These are phyloP conservation scores for Phymorhynchus buccinoides DNA, from an alignment of 1,140 invertebrate species.

Conservation along the genomic window DNA sequence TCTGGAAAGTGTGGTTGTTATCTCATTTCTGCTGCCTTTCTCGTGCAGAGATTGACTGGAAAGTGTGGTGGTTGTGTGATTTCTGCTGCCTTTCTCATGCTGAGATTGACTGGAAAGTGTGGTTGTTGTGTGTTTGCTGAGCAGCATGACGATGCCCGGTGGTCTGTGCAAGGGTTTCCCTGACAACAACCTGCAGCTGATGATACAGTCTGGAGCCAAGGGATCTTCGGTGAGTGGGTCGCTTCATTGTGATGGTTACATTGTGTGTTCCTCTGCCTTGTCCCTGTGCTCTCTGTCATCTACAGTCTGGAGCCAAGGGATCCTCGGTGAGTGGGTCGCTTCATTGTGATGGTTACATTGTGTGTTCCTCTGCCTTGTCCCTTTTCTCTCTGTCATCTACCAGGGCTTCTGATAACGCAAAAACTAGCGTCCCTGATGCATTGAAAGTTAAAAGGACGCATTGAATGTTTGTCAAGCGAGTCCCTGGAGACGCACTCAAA, in stretches of 20 bases:
- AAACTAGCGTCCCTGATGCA: too few species aligned
- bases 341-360: background rate
- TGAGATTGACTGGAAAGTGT: background rate
- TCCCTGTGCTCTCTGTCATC: too few species aligned
- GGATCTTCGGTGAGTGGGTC: conserved; percentile 83
- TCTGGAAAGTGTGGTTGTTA: too few species aligned
- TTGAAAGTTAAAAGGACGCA: too few species aligned
- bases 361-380: background rate
- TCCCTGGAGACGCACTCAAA: too few species aligned
- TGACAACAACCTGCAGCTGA: conserved; percentile 95
- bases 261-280: background rate
- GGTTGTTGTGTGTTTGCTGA: conserved; percentile 25
- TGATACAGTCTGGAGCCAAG: conserved; percentile 99
- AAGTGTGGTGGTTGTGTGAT: background rate
- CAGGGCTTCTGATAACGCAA: too few species aligned
- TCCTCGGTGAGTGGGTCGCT: conserved; percentile 78
- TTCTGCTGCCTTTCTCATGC: background rate
- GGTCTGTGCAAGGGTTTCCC: conserved; percentile 91
- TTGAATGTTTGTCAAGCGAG: too few species aligned
- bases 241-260: background rate
- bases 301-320: conserved; percentile 98
- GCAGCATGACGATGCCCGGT: conserved; percentile 82
- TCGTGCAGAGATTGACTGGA: background rate
- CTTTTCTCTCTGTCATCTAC: too few species aligned
- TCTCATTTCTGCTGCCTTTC: too few species aligned